Conservation (phyloP, 2,797 vertebrate species). For the Erethizon dorsatum region DNA sequence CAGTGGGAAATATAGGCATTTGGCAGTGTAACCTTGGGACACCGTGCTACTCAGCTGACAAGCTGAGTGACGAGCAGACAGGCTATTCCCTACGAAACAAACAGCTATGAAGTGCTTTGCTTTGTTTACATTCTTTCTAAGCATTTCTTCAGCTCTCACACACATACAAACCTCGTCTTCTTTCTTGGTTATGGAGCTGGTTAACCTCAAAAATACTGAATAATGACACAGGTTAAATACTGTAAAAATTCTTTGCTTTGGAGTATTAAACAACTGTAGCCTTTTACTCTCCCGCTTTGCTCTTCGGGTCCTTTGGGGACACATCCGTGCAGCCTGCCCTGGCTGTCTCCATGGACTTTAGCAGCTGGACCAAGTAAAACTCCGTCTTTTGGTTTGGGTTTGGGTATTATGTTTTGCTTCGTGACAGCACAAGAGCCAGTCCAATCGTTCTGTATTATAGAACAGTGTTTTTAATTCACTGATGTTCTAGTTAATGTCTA, state of each 20-base stretch:
- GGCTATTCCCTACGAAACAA: slow-evolving; percentile 35
- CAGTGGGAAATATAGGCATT: slow-evolving; percentile 73
- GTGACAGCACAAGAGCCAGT: slow-evolving; percentile 97
- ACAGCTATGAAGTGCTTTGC: neutral
- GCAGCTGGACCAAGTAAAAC: slow-evolving; percentile 94
- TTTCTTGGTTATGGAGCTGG: neutral
- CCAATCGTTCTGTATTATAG: slow-evolving; percentile 94
- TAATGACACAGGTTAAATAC: slow-evolving; percentile 39
- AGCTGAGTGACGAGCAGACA: too few relatives aligned
- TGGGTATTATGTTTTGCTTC: slow-evolving; percentile 82
- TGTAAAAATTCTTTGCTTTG: neutral
- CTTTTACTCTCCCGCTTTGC: slow-evolving; percentile 24
- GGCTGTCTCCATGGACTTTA: too few relatives aligned
- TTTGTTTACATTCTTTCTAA: slow-evolving; percentile 45
- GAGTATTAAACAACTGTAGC: slow-evolving; percentile 37
- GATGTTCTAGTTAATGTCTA: slow-evolving; percentile 98
- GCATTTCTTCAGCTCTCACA: neutral
- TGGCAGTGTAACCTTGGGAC: slow-evolving; percentile 68
- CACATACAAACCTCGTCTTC: neutral
- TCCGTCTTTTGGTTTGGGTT: slow-evolving; percentile 89
- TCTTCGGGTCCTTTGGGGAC: neutral
- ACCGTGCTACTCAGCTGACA: neutral
- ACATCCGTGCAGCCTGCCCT: neutral
- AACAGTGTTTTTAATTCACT: slow-evolving; percentile 92
- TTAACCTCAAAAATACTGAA: slow-evolving; percentile 53